Percentiles rank a stretch among this genome's conserved stretches.
Evolutionary conservation across 2,888 invertebrate genomes (phyloP).

Genomic region (Cantharis rustica): DNA sequence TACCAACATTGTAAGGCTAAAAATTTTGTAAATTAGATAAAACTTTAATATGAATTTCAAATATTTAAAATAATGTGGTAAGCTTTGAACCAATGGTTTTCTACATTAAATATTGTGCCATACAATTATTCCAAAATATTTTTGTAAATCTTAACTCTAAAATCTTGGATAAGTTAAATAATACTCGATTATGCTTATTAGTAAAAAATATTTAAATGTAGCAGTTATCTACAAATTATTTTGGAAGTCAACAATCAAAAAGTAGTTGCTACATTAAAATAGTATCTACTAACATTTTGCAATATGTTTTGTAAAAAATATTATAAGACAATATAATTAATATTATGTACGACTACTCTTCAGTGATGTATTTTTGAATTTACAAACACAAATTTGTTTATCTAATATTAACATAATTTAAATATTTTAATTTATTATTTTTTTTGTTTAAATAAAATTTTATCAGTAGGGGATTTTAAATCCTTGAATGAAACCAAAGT

Average conservation of each 20-base stretch:
- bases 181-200: not conserved
- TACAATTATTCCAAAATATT: not conserved
- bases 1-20: not conserved
- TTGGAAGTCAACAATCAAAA: not conserved
- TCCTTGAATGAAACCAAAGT: conserved; percentile 66
- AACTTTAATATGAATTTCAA: not conserved
- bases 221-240: not conserved
- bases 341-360: not conserved
- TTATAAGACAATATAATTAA: not conserved
- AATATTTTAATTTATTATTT: conserved; percentile 14
- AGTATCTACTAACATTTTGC: not conserved
- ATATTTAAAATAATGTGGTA: not conserved
- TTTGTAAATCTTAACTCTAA: not conserved
- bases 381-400: not conserved
- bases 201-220: not conserved
- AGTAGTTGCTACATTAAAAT: not conserved
- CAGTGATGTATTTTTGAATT: not conserved
- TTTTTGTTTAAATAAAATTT: conserved; percentile 34
- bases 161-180: not conserved
- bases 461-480: conserved; percentile 47
- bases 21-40: not conserved
- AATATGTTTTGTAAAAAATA: not conserved
- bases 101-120: not conserved
- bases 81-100: not conserved
- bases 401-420: not conserved